Base-by-base conservation (phyloP, 2,888 invertebrate genomes). In the Cryptocheilus praepositus region DNA sequence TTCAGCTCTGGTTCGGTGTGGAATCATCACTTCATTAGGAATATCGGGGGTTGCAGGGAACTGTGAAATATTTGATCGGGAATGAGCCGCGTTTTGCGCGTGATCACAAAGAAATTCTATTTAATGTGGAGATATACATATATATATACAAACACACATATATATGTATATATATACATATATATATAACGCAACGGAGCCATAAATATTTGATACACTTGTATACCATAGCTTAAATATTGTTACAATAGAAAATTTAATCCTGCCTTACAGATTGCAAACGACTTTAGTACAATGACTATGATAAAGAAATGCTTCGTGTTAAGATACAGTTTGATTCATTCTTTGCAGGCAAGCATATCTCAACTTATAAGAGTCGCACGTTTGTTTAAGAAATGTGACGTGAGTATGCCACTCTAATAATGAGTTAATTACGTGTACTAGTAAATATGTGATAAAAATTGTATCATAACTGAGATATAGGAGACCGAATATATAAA, bases 381-480 rank as follows among this genome's bases (percentile, higher is more conserved):
- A 49, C 36, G 18, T 49, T 49, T 18, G 49, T n/a, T 49, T 49
- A n/a, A 4, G 18, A 49, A 49, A 49, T 5, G 16, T 49, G 44
- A 46, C 25, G 45, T 19, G 46, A 22, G 22, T 52, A 21, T 19
- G 21, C 25, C 22, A 58, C 45, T 45, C 15, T 36, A 36, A 36
- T 36, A 36, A 36, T 36, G 36, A 36, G 36, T 43, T 58, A 22
- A 46, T 58, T 43, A 43, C 57, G 21, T 58, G 25, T 58, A 58
- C 46, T 58, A 58, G 44, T 64, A 65, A 61, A 66, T 63, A 56
- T 68, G 61, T 51, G 28, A 53, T 54, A 64, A 56, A 64, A 18
- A 53, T 55, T 63, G 70, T 73, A 71, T 70, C 55, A 67, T 66
- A 70, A 70, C 49, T 55, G 51, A 70, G 65, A 55, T 36, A 46